Base-by-base conservation (phyloP, 1,140 invertebrate genomes). In the Contarinia nasturtii region DNA sequence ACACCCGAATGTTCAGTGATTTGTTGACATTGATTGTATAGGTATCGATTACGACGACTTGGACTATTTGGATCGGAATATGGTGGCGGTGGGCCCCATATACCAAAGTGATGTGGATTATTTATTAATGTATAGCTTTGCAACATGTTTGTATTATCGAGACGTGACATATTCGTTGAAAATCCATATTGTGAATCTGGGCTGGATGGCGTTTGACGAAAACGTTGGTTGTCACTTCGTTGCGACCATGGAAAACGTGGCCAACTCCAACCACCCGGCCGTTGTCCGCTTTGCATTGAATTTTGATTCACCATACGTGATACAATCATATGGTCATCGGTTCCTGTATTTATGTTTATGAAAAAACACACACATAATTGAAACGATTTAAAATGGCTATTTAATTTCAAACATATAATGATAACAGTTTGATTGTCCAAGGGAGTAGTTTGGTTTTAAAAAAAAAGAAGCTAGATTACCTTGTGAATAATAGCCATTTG, bases 271-370 rank as follows among this genome's bases (percentile, higher is more conserved):
- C 27, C 27, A 57, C 76, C 75, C 59, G 61, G 64, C 57, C 55
- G 67, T 10, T 10, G 27, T 49, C 52, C 68, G 60, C 64, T 69
- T 67, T 42, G 64, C 60, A 67, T 53, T 63, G 61, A 64, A 21
- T 43, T 19, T 38, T 45, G 46, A 20, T 42, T 17, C 1, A 44
- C 36, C 14, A 17, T 36, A 20, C 22, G 21, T 45, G n/a, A 40
- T 36, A 50, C 18, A 12, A 14, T 44, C 22, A 44, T 20, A 44
- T 41, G 17, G 42, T 64, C 56, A 44, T 70, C 67, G 22, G 69
- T 70, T 2, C 76, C 80, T 0, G 83, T 82, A 64, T 85, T 27
- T 86, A 1, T 82, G 82, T 0, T 82, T 83, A 52, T 87, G 86
- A 15, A 87, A 70, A 56, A 86, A 86, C 0, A 82, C 82, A 41